Conservation (phyloP, 2,113 vertebrate genomes). For the Corapipo altera region DNA sequence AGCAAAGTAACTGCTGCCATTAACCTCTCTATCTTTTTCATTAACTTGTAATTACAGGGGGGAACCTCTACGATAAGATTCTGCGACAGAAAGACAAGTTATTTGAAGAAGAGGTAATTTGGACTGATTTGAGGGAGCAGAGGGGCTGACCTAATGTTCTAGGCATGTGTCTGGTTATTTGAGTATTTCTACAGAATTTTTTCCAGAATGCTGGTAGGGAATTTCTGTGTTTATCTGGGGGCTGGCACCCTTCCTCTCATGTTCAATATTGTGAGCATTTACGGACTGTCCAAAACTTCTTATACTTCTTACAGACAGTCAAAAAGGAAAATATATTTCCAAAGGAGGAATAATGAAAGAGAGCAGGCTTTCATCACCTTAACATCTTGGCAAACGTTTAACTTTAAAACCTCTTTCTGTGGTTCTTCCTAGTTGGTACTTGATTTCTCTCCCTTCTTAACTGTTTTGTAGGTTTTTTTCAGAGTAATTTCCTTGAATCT, state of each 20-base stretch:
- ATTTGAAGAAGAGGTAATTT: conserved; percentile 90
- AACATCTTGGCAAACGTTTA: not conserved
- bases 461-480: not conserved
- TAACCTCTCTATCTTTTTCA: conserved; percentile 35
- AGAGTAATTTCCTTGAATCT: not conserved
- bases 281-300: not conserved
- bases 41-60: conserved; percentile 79
- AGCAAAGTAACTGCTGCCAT: not conserved
- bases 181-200: not conserved
- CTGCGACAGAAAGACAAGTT: conserved; percentile 89
- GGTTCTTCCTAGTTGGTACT: not conserved
- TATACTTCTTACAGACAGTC: too few relatives aligned
- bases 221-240: conserved; percentile 8
- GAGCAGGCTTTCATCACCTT: not conserved
- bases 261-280: not conserved
- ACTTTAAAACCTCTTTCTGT: not conserved
- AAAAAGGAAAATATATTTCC: too few relatives aligned
- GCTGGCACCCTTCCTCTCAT: not conserved
- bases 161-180: not conserved
- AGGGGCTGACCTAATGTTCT: not conserved
- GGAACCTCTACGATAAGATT: conserved; percentile 97
- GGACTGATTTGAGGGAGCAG: not conserved
- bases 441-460: not conserved
- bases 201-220: not conserved
- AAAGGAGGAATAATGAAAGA: not conserved